Conservation (phyloP, 2,113 vertebrate species). For the Lycocorax pyrrhopterus region DNA sequence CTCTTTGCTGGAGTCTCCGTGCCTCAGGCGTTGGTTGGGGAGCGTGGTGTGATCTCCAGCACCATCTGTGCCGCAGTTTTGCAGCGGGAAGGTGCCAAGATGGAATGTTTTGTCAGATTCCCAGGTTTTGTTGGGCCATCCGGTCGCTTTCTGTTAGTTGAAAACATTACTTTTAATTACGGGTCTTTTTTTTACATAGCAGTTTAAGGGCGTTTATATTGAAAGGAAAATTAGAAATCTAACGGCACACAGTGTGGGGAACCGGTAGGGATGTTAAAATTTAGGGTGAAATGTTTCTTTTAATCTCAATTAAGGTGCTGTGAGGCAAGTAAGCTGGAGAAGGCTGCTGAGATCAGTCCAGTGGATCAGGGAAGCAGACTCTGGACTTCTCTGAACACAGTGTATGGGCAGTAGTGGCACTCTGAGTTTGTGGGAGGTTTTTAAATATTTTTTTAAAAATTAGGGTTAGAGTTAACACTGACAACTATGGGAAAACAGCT, state of each 20-base stretch:
- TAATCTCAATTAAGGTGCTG: not conserved
- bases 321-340: not conserved
- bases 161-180: not conserved
- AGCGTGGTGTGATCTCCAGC: not conserved
- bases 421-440: not conserved
- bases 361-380: not conserved
- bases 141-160: not conserved
- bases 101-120: not conserved
- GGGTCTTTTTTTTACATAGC: not conserved
- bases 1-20: not conserved
- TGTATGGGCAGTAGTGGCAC: not conserved
- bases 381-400: not conserved
- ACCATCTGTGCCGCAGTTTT: not conserved
- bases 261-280: not conserved
- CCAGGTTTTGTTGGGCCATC: not conserved
- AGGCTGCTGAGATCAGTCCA: not conserved
- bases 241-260: rapidly evolving
- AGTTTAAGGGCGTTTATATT: not conserved
- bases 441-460: not conserved
- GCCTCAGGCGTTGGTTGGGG: not conserved
- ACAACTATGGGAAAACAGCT: not conserved
- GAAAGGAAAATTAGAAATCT: not conserved
- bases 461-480: not conserved
- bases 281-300: not conserved
- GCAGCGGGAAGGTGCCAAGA: not conserved